Evolutionary conservation across 2,888 invertebrate species (phyloP).

Genomic region (Nezara viridula): DNA sequence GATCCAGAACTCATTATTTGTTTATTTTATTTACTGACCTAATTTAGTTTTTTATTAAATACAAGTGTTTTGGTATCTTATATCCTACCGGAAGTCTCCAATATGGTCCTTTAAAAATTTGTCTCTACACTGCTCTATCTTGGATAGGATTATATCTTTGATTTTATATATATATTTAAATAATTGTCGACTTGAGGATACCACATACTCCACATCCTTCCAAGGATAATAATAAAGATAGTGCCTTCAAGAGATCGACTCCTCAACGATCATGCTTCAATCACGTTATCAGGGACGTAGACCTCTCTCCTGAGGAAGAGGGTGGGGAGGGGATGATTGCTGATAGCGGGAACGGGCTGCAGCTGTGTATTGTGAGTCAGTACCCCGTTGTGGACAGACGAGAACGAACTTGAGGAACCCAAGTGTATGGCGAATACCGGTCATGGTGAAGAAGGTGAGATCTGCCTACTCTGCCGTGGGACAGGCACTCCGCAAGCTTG

Average conservation of each 20-base stretch:
- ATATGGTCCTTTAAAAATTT: neutral
- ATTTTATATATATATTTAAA: neutral
- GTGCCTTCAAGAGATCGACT: neutral
- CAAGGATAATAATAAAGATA: neutral
- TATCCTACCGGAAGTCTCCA: too few relatives aligned
- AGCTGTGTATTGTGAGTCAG: conserved; percentile 26
- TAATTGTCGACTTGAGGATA: neutral
- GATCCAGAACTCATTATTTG: too few relatives aligned
- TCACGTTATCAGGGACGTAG: conserved; percentile 47
- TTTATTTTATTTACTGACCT: too few relatives aligned
- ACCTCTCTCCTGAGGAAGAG: conserved; percentile 2
- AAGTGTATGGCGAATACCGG: conserved; percentile 54
- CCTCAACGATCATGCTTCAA: conserved; percentile 1
- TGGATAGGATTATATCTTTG: neutral
- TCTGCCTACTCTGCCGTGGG: conserved; percentile 56
- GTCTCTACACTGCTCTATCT: neutral
- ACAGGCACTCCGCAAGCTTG: conserved; percentile 63
- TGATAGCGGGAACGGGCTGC: neutral
- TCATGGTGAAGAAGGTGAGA: conserved; percentile 30
- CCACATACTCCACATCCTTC: neutral
- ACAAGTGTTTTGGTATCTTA: too few relatives aligned
- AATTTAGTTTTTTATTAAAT: too few relatives aligned
- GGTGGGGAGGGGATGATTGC: neutral
- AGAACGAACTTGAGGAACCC: neutral
- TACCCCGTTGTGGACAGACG: conserved; percentile 9